Conservation (phyloP, 2,113 vertebrate genomes). For the Seriola dumerili region DNA sequence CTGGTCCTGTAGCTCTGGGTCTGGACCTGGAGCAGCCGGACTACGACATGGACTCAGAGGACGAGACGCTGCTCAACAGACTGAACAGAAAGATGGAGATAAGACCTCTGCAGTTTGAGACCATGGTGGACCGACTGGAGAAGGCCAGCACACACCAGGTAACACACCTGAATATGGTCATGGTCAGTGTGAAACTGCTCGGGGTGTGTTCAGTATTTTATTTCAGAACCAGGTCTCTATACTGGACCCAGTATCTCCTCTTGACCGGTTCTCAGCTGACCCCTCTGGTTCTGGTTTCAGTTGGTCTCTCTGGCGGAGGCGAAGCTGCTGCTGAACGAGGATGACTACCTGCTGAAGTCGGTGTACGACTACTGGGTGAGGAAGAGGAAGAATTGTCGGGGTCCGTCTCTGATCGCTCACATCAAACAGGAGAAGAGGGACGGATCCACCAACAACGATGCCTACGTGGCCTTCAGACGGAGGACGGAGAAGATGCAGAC, state of each 20-base stretch:
- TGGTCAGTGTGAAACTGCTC: too few species aligned
- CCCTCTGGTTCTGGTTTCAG: slow-evolving; percentile 67
- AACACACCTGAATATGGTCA: slow-evolving; percentile 25
- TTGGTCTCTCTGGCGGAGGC: slow-evolving; percentile 93
- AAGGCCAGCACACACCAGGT: slow-evolving; percentile 96
- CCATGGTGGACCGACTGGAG: slow-evolving; percentile 94
- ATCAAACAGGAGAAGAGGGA: slow-evolving; percentile 94
- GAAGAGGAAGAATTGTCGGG: slow-evolving; percentile 92
- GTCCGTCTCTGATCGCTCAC: slow-evolving; percentile 90
- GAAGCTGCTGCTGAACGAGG: slow-evolving; percentile 93
- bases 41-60: slow-evolving; percentile 97
- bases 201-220: too few species aligned
- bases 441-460: slow-evolving; percentile 95
- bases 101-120: slow-evolving; percentile 94
- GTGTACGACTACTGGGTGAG: slow-evolving; percentile 96
- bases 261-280: background rate
- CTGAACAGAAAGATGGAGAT: slow-evolving; percentile 96
- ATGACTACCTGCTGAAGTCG: slow-evolving; percentile 95
- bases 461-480: slow-evolving; percentile 94
- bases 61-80: slow-evolving; percentile 92
- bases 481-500: slow-evolving; percentile 98
- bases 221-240: background rate
- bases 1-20: slow-evolving; percentile 86
- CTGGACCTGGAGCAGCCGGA: slow-evolving; percentile 94
- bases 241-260: background rate